Percentiles rank a stretch among this genome's conserved stretches.
Conservation (phyloP, 1,140 invertebrate genomes). For the Drosophila sulfurigaster region DNA sequence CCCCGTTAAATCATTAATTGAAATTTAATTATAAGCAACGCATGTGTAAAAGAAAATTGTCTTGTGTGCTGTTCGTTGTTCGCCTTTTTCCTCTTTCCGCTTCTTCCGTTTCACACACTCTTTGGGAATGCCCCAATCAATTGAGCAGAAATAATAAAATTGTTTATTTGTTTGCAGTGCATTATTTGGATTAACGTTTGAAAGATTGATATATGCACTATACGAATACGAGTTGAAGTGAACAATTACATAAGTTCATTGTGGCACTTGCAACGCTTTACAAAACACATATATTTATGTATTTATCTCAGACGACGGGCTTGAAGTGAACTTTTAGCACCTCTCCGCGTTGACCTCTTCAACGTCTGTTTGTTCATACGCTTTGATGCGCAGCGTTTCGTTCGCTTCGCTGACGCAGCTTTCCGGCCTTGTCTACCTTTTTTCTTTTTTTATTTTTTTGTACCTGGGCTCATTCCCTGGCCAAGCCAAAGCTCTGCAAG, state of each 20-base stretch:
- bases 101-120: background rate
- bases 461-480: conserved; percentile 71
- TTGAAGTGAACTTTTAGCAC: conserved; percentile 43
- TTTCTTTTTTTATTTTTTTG: conserved; percentile 5
- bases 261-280: background rate
- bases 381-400: conserved; percentile 84
- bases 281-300: background rate
- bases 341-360: conserved; percentile 76
- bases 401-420: conserved; percentile 71
- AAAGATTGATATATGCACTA: conserved; percentile 7
- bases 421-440: conserved; percentile 38
- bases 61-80: conserved; percentile 1
- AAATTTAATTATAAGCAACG: conserved; percentile 73
- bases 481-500: conserved; percentile 10
- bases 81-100: background rate
- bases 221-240: background rate
- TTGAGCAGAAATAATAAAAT: conserved; percentile 63
- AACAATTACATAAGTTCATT: background rate
- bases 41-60: conserved; percentile 51
- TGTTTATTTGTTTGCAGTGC: conserved; percentile 46
- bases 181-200: background rate
- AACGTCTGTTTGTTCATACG: conserved; percentile 56
- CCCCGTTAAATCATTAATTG: conserved; percentile 72
- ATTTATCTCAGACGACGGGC: conserved; percentile 10
- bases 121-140: conserved; percentile 1